These are phyloP conservation scores for Halesus radiatus DNA, from an alignment of 1,140 invertebrate species.

Conservation along the genomic window DNA sequence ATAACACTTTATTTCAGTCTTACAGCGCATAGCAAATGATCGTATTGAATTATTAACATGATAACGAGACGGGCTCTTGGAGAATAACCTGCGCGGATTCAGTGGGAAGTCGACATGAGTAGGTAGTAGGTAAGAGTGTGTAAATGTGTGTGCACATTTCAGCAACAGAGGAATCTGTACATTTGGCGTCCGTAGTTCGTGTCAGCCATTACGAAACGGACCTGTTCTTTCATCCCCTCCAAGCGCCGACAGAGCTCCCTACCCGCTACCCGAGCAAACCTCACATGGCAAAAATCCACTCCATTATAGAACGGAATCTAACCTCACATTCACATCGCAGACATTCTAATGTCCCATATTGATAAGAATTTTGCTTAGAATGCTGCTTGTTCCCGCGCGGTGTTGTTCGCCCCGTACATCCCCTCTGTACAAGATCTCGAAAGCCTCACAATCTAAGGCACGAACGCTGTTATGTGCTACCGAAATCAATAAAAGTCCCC, in stretches of 20 bases:
- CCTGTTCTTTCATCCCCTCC: constrained; percentile 32
- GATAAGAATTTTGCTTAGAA: constrained; percentile 62
- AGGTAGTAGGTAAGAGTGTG: too few relatives aligned
- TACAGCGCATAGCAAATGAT: not conserved
- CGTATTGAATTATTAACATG: not conserved
- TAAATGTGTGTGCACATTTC: not conserved
- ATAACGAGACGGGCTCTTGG: not conserved
- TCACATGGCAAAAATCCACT: constrained; percentile 56
- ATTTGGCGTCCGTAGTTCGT: not conserved
- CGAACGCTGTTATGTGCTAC: constrained; percentile 72
- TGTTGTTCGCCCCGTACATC: constrained; percentile 61
- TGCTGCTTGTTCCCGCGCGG: constrained; percentile 62
- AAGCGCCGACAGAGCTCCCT: constrained; percentile 8
- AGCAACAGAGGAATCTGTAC: not conserved
- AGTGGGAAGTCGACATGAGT: not conserved
- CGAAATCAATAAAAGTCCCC: constrained; percentile 77
- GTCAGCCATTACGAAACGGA: constrained; percentile 34
- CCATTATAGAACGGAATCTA: constrained; percentile 56
- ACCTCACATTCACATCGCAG: constrained; percentile 57
- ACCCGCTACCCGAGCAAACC: constrained; percentile 33
- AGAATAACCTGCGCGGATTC: not conserved
- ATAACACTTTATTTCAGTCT: too few relatives aligned
- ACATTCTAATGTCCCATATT: constrained; percentile 58
- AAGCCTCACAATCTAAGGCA: constrained; percentile 59
- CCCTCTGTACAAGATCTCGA: constrained; percentile 15